Evolutionary conservation across 2,888 invertebrate genomes (phyloP).

Genomic region (Eugnorisma glareosa): DNA sequence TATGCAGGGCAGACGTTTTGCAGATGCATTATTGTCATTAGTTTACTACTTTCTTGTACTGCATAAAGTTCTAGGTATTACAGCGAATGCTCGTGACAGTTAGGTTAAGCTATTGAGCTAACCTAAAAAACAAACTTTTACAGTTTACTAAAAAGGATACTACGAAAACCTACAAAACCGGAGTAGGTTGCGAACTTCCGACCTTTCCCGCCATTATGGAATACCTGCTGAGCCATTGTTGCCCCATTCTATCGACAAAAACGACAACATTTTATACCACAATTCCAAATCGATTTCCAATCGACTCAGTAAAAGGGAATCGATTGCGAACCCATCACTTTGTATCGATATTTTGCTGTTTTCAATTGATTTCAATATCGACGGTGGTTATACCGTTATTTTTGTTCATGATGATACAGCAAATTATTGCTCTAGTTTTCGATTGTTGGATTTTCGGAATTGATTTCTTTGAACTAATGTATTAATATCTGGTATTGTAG

Average conservation of each 20-base stretch:
- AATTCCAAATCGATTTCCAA: conserved; percentile 40
- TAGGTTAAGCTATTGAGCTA: not conserved
- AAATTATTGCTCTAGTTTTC: conserved; percentile 81
- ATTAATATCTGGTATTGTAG: conserved; percentile 22
- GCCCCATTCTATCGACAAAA: conserved; percentile 34
- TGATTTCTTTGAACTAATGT: conserved; percentile 72
- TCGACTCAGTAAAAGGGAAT: conserved; percentile 42
- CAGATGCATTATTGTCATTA: too few relatives aligned
- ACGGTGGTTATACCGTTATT: conserved; percentile 74
- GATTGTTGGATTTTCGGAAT: conserved; percentile 80
- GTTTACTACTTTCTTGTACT: too few relatives aligned
- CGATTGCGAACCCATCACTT: conserved; percentile 55
- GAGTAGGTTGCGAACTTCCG: conserved; percentile 22
- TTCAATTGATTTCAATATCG: conserved; percentile 76
- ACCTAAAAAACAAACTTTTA: conserved; percentile 17
- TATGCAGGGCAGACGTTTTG: too few relatives aligned
- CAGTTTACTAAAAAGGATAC: conserved; percentile 2
- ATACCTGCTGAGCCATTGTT: conserved; percentile 47
- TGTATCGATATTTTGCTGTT: conserved; percentile 72
- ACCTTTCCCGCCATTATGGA: conserved; percentile 46
- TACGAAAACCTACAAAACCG: conserved; percentile 37
- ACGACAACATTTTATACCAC: conserved; percentile 34
- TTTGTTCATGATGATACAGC: conserved; percentile 76
- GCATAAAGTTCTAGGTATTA: not conserved
- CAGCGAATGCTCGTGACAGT: not conserved